Base-by-base conservation (phyloP, 2,888 invertebrate genomes). In the Oligia strigilis region DNA sequence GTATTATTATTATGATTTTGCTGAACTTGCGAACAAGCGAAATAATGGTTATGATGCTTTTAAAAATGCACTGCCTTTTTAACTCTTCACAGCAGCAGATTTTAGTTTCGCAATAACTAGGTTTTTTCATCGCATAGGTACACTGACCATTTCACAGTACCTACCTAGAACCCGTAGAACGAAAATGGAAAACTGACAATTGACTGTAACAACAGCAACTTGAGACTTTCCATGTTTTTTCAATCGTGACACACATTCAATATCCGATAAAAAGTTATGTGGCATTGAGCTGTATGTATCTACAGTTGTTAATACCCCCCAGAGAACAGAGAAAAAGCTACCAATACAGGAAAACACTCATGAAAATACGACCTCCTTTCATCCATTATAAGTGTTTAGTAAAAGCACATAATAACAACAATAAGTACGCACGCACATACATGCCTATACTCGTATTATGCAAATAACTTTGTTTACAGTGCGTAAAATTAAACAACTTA, bases 401-500 rank as follows among this genome's bases (percentile, higher is more conserved):
- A 23, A 14, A 29, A 46, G 2, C 19, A 23, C 43, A n/a, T 60
- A 17, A 43, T 69, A 19, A 77, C 49, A 66, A 49, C 36, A 19
- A 19, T 19, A 52, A 13, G 13, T 55, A 46, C 23, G 13, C 43
- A 66, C 23, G 23, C n/a, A 64, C 11, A 29, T 19, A 58, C 17
- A 36, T 64, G 13, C 23, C 23, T 62, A 52, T 2, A 29, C 29
- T 29, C 29, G 29, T 29, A 71, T 55, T 71, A 67, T 43, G 4
- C 46, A 66, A 5, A 43, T n/a, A 66, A 64, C 2, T 66, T 49
- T 65, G 71, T 78, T 75, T 78, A 83, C 19, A 17, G 49, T 72
- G 3, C 6, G n/a, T 19, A 78, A 86, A 78, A 83, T 79, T 66
- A 75, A 83, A 86, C 69, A 70, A 70, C 17, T 69, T 64, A 43